Evolutionary conservation across 1,140 invertebrate species (phyloP).

Genomic region (Odontomachus brunneus): DNA sequence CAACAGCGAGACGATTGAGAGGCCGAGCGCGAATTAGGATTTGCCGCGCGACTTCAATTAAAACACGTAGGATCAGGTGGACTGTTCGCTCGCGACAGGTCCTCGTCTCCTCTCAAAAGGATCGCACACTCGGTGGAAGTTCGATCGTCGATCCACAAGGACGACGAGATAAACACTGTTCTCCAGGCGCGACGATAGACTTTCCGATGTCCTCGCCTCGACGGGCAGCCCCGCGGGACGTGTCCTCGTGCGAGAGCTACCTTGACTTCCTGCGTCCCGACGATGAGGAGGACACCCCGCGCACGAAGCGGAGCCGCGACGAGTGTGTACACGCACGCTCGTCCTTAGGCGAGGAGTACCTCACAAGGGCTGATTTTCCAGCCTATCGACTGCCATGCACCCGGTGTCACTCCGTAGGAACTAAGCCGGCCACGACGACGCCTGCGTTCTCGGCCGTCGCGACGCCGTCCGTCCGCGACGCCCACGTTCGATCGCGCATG

Average conservation of each 20-base stretch:
- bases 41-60: constrained; percentile 32
- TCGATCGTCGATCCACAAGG: constrained; percentile 64
- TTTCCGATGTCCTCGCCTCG: background rate
- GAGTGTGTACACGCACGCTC: constrained; percentile 65
- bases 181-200: background rate
- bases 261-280: background rate
- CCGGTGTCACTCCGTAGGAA: constrained; percentile 61
- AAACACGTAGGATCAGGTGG: constrained; percentile 19
- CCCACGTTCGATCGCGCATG: constrained; percentile 55
- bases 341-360: constrained; percentile 54
- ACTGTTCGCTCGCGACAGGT: background rate
- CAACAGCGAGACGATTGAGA: constrained; percentile 24
- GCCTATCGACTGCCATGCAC: constrained; percentile 71
- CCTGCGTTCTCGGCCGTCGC: constrained; percentile 67
- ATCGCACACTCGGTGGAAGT: background rate
- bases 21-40: background rate
- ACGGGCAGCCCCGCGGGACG: background rate
- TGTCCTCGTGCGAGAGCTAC: constrained; percentile 4
- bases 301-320: constrained; percentile 51
- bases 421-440: constrained; percentile 64
- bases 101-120: background rate
- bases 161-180: constrained; percentile 31
- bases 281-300: background rate
- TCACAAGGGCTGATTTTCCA: constrained; percentile 60
- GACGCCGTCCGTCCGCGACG: constrained; percentile 40